These are phyloP conservation scores for Entomobrya proxima DNA, from an alignment of 2,888 invertebrate species.

Conservation along the genomic window DNA sequence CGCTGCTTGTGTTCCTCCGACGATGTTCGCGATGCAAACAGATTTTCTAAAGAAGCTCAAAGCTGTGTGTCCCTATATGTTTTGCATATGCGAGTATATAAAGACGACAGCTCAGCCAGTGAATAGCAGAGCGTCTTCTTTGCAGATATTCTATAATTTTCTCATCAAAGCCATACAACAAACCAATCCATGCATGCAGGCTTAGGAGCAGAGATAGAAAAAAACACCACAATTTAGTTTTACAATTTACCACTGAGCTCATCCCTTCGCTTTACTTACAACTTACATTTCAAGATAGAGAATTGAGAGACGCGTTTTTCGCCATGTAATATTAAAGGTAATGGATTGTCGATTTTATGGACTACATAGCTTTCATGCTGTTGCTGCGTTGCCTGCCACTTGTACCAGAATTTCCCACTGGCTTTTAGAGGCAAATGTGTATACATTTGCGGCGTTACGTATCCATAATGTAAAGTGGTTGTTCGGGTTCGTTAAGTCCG, in stretches of 20 bases:
- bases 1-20: not conserved
- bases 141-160: not conserved
- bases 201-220: not conserved
- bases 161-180: not conserved
- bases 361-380: slow-evolving; percentile 4
- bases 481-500: slow-evolving; percentile 24
- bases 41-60: not conserved
- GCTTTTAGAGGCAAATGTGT: not conserved
- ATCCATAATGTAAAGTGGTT: slow-evolving; percentile 14
- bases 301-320: not conserved
- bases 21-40: not conserved
- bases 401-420: not conserved
- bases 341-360: slow-evolving; percentile 37
- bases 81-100: not conserved
- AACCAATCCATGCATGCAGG: not conserved
- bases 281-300: not conserved
- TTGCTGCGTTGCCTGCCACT: not conserved
- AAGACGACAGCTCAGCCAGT: not conserved
- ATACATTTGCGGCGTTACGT: not conserved
- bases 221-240: not conserved
- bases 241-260: not conserved
- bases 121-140: not conserved
- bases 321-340: not conserved
- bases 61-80: not conserved
- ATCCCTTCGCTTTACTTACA: not conserved